Evolutionary conservation across 2,797 vertebrate species (phyloP).

Genomic region (Hydrolagus colliei): DNA sequence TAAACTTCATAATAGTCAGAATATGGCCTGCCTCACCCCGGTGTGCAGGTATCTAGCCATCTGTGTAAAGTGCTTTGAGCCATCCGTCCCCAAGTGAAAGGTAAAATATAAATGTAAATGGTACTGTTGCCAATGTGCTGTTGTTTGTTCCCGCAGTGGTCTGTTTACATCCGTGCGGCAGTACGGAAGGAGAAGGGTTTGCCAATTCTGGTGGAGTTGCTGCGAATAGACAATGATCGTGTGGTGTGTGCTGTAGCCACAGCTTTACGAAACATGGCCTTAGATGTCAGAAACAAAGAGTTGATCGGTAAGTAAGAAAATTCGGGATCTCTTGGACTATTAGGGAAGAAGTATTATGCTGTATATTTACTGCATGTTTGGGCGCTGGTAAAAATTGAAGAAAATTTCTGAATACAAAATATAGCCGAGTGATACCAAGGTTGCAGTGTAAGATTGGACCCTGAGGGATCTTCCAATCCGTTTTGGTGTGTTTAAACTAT

Average conservation of each 20-base stretch:
- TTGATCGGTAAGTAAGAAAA: conserved; percentile 74
- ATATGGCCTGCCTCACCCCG: no score
- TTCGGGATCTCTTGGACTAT: no score
- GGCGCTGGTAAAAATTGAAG: conserved; percentile 34
- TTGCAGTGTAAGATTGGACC: conserved; percentile 33
- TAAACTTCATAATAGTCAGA: no score
- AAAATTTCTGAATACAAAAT: conserved; percentile 42
- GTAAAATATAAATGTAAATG: no score
- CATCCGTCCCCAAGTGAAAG: no score
- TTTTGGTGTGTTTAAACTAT: conserved; percentile 27
- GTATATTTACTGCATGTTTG: no score
- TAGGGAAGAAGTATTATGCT: no score
- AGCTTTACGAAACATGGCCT: conserved; percentile 93
- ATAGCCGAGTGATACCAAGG: conserved; percentile 43
- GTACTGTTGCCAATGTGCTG: background rate
- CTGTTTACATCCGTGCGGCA: conserved; percentile 89
- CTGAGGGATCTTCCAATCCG: no score
- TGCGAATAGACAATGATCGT: conserved; percentile 95
- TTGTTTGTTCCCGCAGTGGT: conserved; percentile 68
- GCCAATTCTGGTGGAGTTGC: conserved; percentile 89
- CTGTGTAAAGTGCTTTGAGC: no score
- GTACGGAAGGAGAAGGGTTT: conserved; percentile 96
- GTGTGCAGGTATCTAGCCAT: no score
- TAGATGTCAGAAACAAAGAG: conserved; percentile 97
- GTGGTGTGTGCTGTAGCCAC: conserved; percentile 96